Conservation (phyloP, 2,888 invertebrate genomes). For the Lypha dubia region DNA sequence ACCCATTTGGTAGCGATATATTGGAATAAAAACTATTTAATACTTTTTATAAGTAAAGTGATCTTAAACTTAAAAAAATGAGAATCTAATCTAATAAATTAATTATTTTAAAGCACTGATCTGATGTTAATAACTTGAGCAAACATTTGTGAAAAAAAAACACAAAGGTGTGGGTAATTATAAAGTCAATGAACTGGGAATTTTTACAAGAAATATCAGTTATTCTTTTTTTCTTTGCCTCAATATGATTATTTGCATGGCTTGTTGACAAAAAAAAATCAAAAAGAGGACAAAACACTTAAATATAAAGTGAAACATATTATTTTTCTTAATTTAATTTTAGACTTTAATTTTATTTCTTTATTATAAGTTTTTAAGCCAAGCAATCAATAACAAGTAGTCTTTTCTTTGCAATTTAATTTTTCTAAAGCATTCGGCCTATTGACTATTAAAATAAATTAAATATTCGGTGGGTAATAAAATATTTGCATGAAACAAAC, state of each 20-base stretch:
- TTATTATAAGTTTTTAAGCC: background rate
- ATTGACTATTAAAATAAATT: background rate
- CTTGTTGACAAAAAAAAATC: background rate
- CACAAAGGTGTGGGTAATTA: background rate
- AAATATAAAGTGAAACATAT: background rate
- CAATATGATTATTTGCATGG: background rate
- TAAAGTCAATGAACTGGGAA: background rate
- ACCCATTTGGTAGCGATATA: too few relatives aligned
- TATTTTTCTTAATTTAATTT: background rate
- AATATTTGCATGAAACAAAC: constrained; percentile 39
- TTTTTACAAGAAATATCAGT: background rate
- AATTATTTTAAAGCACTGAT: background rate
- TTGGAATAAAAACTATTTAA: too few relatives aligned
- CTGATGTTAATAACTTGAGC: background rate
- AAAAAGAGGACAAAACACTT: background rate
- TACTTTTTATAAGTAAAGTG: too few relatives aligned
- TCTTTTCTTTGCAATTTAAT: background rate
- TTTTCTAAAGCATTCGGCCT: background rate
- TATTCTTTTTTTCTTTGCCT: background rate
- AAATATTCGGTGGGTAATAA: constrained; percentile 26
- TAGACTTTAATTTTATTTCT: background rate
- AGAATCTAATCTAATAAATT: background rate
- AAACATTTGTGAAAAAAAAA: background rate
- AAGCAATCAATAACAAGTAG: background rate
- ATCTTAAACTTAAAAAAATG: too few relatives aligned